These are phyloP conservation scores for Thysanoteuthis rhombus DNA, from an alignment of 2,888 invertebrate species.

Conservation along the genomic window DNA sequence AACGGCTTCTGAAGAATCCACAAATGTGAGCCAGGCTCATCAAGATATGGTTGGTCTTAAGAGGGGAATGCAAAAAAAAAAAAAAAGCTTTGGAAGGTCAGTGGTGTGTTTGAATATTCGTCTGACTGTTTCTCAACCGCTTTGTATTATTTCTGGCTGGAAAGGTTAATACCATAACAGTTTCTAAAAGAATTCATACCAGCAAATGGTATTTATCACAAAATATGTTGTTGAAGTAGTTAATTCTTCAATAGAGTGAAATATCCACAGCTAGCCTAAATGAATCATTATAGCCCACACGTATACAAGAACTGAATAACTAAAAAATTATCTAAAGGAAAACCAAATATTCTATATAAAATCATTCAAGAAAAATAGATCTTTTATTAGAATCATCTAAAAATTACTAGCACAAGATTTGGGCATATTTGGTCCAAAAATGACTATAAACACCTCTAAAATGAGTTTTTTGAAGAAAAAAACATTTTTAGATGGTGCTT, in stretches of 20 bases:
- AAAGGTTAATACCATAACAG: slow-evolving; percentile 12
- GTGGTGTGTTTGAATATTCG: not conserved
- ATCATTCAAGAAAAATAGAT: too few relatives aligned
- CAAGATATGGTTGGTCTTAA: not conserved
- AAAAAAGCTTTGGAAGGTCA: not conserved
- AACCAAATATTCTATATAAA: too few relatives aligned
- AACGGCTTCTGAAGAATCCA: not conserved
- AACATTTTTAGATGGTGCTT: too few relatives aligned
- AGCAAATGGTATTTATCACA: not conserved
- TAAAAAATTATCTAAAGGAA: too few relatives aligned
- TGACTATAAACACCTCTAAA: too few relatives aligned
- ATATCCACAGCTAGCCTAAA: too few relatives aligned
- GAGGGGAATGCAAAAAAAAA: not conserved
- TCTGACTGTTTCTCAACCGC: not conserved
- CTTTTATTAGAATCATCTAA: too few relatives aligned
- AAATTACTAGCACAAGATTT: too few relatives aligned
- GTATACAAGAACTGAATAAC: too few relatives aligned
- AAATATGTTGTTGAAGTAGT: not conserved
- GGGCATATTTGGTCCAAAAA: too few relatives aligned
- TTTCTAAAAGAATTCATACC: not conserved
- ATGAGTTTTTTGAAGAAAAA: too few relatives aligned
- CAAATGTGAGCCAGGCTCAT: not conserved
- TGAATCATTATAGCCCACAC: too few relatives aligned
- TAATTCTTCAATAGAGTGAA: not conserved
- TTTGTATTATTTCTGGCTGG: not conserved